Percentiles rank a stretch among this genome's conserved stretches.
These are phyloP conservation scores for Agriotes lineatus DNA, from an alignment of 2,888 invertebrate species.

Conservation along the genomic window DNA sequence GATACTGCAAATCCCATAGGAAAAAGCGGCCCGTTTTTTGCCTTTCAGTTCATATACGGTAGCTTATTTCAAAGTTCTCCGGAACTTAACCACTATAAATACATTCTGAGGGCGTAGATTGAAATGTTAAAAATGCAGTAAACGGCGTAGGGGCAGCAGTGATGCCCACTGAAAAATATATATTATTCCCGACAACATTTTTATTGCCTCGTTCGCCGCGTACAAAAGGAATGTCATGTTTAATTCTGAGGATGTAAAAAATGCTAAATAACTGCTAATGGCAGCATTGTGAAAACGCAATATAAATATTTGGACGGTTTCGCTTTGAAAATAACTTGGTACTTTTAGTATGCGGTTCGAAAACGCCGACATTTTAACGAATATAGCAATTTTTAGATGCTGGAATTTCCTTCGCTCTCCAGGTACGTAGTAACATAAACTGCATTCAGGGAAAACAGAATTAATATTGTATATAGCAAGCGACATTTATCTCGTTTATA, in stretches of 20 bases:
- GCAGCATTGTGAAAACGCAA: constrained; percentile 9
- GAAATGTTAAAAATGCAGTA: constrained; percentile 28
- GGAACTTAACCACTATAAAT: constrained; percentile 10
- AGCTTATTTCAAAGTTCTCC: background rate
- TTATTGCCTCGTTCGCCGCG: constrained; percentile 3
- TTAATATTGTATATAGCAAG: background rate
- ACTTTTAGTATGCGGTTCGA: background rate
- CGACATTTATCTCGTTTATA: constrained; percentile 6
- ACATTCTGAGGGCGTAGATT: constrained; percentile 16
- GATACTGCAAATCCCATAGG: no score
- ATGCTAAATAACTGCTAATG: constrained; percentile 11
- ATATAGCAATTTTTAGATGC: background rate
- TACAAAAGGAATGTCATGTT: constrained; percentile 16
- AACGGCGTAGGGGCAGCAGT: constrained; percentile 1
- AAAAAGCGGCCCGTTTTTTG: no score
- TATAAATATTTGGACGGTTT: constrained; percentile 4
- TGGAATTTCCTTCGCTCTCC: background rate
- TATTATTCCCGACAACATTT: constrained; percentile 18
- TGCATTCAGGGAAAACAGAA: background rate
- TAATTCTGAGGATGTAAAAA: constrained; percentile 11
- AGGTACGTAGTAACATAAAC: background rate
- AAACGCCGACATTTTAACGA: background rate
- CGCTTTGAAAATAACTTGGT: background rate
- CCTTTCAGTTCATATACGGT: no score
- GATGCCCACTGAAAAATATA: constrained; percentile 17